Conservation (phyloP, 2,888 invertebrate genomes). For the Tenthredo scrophulariae region DNA sequence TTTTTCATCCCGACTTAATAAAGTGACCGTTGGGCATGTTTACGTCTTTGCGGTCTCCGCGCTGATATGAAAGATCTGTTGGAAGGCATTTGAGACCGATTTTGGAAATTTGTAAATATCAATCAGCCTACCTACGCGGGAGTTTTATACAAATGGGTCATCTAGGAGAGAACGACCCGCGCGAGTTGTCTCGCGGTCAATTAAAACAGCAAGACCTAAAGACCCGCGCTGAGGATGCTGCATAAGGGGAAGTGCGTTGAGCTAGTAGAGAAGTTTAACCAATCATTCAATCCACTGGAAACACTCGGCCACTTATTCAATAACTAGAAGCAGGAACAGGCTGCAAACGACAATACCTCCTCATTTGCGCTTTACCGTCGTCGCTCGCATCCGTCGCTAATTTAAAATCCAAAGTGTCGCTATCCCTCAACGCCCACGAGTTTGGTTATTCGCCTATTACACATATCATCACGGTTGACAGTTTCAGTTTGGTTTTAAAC, state of each 20-base stretch:
- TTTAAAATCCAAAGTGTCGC: conserved; percentile 31
- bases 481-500: background rate
- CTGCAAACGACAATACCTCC: conserved; percentile 25
- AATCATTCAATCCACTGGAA: conserved; percentile 33
- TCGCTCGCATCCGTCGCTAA: conserved; percentile 34
- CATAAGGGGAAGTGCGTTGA: background rate
- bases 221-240: background rate
- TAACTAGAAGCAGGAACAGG: conserved; percentile 31
- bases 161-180: conserved; percentile 4
- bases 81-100: background rate
- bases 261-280: background rate
- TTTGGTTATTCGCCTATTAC: background rate
- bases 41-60: background rate
- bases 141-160: background rate
- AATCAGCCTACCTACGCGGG: background rate
- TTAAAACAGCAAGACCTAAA: conserved; percentile 8
- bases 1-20: background rate
- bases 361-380: background rate
- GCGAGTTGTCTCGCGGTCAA: background rate
- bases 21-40: background rate
- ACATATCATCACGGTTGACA: background rate
- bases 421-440: conserved; percentile 19
- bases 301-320: conserved; percentile 40
- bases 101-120: background rate
- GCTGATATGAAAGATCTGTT: background rate